Evolutionary conservation across 2,888 invertebrate species (phyloP).

Genomic region (Arrhopalites spinosus): DNA sequence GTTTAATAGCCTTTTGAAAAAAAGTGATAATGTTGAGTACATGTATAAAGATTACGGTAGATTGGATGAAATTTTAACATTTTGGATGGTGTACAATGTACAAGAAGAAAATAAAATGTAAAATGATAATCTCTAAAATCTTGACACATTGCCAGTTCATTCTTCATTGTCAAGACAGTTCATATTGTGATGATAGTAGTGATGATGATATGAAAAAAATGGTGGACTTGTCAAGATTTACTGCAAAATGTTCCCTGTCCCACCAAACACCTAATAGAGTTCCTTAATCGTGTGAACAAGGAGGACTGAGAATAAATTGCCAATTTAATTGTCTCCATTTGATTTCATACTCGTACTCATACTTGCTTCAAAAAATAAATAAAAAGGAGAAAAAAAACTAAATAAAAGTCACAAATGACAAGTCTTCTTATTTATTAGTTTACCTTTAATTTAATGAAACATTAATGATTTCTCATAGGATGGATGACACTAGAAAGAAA

Average conservation of each 20-base stretch:
- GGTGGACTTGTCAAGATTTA: conserved; percentile 3
- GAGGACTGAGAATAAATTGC: background rate
- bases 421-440: no score
- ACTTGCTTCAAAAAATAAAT: no score
- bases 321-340: conserved; percentile 4
- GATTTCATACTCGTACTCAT: background rate
- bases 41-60: no score
- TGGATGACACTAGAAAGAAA: no score
- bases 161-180: background rate
- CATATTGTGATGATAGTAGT: background rate
- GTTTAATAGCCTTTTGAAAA: no score
- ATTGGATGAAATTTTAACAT: no score
- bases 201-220: background rate
- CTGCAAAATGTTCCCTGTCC: background rate
- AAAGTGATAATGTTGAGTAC: no score
- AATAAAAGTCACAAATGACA: no score
- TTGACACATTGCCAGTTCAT: background rate
- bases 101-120: background rate
- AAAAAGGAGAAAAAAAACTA: no score
- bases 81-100: no score
- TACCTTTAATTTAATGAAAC: no score
- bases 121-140: background rate
- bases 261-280: background rate
- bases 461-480: no score
- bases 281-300: background rate